phyloP scores from a whole-genome alignment of 2,888 invertebrate genomes.

The Dexiosoma caninum region DNA sequence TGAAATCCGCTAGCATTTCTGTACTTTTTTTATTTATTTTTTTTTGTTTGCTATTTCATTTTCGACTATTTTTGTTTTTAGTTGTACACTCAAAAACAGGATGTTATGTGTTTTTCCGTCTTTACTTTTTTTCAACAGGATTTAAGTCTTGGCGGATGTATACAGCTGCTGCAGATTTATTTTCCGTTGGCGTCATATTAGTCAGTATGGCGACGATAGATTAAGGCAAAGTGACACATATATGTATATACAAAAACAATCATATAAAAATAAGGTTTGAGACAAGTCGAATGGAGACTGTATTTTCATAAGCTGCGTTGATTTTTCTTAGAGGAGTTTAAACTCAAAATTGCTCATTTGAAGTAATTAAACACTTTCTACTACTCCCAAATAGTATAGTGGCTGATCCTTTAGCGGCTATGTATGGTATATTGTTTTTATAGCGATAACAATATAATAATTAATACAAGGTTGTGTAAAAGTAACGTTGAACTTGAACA shows the following conservation, averaged over 20 bases:
- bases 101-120: constrained; percentile 32
- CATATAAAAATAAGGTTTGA: background rate
- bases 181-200: constrained; percentile 58
- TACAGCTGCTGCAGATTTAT: constrained; percentile 59
- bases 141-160: constrained; percentile 51
- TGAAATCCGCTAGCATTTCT: constrained; percentile 23
- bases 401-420: no score
- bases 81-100: constrained; percentile 37
- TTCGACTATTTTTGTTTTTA: constrained; percentile 30
- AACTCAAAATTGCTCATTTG: no score
- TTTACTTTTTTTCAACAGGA: constrained; percentile 31
- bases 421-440: no score
- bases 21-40: constrained; percentile 11
- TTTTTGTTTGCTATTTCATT: constrained; percentile 14
- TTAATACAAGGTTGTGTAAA: no score
- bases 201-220: constrained; percentile 46
- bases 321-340: no score
- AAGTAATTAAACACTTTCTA: no score
- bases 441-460: no score
- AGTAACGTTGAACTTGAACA: no score
- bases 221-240: background rate
- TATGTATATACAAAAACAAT: background rate
- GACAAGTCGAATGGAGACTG: background rate
- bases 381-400: no score
- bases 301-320: no score